Percentiles rank a stretch among this genome's conserved stretches.
These are phyloP conservation scores for Brachionus plicatilis DNA, from an alignment of 1,140 invertebrate genomes.

Conservation along the genomic window DNA sequence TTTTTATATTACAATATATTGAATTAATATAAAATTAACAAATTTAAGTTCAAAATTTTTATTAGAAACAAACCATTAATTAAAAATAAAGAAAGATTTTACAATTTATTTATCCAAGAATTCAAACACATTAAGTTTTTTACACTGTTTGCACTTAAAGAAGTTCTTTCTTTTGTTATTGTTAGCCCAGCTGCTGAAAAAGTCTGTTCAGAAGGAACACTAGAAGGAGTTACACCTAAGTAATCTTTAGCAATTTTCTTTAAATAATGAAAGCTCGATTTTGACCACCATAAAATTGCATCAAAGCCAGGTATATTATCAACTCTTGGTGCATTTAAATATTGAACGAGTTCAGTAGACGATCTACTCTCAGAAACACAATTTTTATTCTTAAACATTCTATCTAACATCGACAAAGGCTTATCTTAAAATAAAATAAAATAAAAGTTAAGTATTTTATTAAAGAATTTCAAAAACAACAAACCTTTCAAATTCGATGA, in stretches of 20 bases:
- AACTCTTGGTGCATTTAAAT: constrained; percentile 8
- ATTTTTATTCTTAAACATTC: background rate
- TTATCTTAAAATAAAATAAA: background rate
- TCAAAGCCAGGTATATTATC: background rate
- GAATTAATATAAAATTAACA: background rate
- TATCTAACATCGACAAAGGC: background rate
- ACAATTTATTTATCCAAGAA: background rate
- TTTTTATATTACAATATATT: background rate
- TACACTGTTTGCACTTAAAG: background rate
- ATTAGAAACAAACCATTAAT: background rate
- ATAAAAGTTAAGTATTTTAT: background rate
- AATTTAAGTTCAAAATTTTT: background rate
- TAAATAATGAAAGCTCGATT: no score
- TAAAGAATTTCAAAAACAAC: background rate
- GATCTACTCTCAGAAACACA: background rate
- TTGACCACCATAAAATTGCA: background rate
- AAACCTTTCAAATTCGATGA: background rate
- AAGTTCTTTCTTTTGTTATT: background rate
- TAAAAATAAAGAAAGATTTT: background rate
- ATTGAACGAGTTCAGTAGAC: background rate
- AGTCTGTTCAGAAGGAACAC: no score
- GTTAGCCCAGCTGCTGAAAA: background rate
- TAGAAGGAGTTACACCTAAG: no score
- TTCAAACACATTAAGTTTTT: background rate
- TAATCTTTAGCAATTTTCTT: no score